Conservation (phyloP, 2,113 vertebrate species). For the Poecile atricapillus region DNA sequence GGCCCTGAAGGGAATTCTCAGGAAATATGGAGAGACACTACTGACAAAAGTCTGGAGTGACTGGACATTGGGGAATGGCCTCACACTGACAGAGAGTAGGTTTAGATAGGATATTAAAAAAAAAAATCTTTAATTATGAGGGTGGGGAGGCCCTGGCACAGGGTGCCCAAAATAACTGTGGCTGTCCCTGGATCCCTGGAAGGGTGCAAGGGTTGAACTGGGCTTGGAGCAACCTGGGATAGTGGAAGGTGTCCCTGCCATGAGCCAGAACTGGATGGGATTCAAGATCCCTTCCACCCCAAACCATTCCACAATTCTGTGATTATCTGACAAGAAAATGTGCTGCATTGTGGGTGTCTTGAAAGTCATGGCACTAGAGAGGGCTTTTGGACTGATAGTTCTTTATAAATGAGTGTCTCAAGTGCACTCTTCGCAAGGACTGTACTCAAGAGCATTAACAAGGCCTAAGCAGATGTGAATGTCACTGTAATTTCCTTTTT, state of each 20-base stretch:
- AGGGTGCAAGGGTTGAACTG: fast-evolving
- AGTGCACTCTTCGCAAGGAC: neutral
- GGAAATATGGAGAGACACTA: neutral
- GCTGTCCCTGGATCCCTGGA: neutral
- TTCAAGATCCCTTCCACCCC: neutral
- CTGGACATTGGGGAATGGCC: neutral
- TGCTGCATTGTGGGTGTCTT: neutral
- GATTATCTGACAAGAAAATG: neutral
- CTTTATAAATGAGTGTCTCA: neutral
- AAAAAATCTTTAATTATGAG: too few species aligned
- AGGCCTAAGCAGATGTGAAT: neutral
- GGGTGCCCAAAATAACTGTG: neutral
- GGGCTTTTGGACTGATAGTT: neutral
- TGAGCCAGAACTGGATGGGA: fast-evolving
- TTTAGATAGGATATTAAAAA: too few species aligned
- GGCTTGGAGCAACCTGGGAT: fast-evolving
- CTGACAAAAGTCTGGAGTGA: neutral
- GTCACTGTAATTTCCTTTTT: neutral
- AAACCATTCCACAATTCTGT: neutral
- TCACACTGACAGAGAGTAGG: neutral
- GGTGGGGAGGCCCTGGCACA: neutral
- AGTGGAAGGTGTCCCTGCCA: neutral
- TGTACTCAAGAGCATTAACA: neutral
- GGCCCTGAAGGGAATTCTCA: neutral
- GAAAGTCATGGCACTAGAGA: neutral